Evolutionary conservation across 2,888 invertebrate species (phyloP).

Genomic region (Dolichopus griseipennis): DNA sequence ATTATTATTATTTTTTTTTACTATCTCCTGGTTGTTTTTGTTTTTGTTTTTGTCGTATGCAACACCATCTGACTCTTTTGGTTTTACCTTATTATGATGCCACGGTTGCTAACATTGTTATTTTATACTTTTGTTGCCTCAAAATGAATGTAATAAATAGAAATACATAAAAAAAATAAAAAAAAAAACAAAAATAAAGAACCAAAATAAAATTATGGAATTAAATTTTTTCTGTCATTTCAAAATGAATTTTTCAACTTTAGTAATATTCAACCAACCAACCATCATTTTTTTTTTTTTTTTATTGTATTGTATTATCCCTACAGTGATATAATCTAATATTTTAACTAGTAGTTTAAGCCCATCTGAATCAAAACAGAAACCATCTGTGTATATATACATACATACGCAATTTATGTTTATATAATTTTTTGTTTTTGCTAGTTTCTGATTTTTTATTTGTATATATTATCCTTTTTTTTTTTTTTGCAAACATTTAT

Average conservation of each 20-base stretch:
- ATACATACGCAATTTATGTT: too few relatives aligned
- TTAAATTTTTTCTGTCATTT: not conserved
- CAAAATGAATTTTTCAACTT: not conserved
- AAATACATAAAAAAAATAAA: not conserved
- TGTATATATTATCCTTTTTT: too few relatives aligned
- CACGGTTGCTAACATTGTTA: too few relatives aligned
- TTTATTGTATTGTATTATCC: too few relatives aligned
- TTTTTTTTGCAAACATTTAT: too few relatives aligned
- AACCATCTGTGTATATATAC: constrained; percentile 2
- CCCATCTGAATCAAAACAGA: not conserved
- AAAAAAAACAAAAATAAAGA: not conserved
- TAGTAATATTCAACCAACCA: too few relatives aligned
- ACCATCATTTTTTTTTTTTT: too few relatives aligned
- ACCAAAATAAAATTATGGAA: not conserved
- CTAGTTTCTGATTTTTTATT: constrained; percentile 16
- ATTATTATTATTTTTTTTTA: too few relatives aligned
- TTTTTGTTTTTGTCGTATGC: not conserved
- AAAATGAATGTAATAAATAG: too few relatives aligned
- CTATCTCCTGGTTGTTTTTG: too few relatives aligned
- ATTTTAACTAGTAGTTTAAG: not conserved
- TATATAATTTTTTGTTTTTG: constrained; percentile 23
- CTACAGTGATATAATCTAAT: not conserved
- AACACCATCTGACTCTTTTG: not conserved
- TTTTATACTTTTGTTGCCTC: not conserved
- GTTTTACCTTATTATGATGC: not conserved